Percentiles rank a stretch among this genome's conserved stretches.
Evolutionary conservation across 2,888 invertebrate species (phyloP).

Genomic region (Cataglyphis livida): DNA sequence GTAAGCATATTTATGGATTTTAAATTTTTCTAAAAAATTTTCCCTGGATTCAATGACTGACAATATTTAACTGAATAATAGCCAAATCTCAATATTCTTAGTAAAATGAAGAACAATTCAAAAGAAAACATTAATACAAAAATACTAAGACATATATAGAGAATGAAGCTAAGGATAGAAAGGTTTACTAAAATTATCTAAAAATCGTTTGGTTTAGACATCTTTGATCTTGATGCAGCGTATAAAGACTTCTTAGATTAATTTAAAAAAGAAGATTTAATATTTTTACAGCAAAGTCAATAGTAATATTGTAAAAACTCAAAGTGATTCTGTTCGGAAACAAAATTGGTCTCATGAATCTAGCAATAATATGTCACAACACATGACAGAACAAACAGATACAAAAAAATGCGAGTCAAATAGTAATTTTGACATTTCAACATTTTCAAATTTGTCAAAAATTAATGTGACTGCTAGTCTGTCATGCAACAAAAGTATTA

Average conservation of each 20-base stretch:
- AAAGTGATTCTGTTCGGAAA: conserved; percentile 19
- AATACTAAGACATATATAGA: background rate
- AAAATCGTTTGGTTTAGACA: background rate
- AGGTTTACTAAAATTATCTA: background rate
- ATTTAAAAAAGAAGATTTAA: background rate
- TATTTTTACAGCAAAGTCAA: conserved; percentile 49
- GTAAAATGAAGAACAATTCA: background rate
- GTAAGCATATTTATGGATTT: conserved; percentile 10
- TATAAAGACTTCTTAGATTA: background rate
- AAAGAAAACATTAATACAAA: background rate
- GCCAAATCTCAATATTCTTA: background rate
- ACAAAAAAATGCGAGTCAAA: conserved; percentile 41
- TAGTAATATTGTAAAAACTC: conserved; percentile 26
- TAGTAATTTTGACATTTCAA: conserved; percentile 21
- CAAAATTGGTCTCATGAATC: conserved; percentile 30
- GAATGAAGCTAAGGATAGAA: background rate
- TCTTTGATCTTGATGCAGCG: background rate
- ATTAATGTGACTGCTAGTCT: conserved; percentile 10
- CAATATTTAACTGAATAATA: background rate
- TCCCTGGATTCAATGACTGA: background rate
- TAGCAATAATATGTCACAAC: conserved; percentile 33
- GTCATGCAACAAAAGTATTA: conserved; percentile 34
- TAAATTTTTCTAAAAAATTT: background rate
- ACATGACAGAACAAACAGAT: conserved; percentile 21
- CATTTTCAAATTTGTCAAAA: conserved; percentile 37